Percentiles rank a stretch among this genome's conserved stretches.
Conservation (phyloP, 2,888 invertebrate species). For the Alentia gelatinosa region DNA sequence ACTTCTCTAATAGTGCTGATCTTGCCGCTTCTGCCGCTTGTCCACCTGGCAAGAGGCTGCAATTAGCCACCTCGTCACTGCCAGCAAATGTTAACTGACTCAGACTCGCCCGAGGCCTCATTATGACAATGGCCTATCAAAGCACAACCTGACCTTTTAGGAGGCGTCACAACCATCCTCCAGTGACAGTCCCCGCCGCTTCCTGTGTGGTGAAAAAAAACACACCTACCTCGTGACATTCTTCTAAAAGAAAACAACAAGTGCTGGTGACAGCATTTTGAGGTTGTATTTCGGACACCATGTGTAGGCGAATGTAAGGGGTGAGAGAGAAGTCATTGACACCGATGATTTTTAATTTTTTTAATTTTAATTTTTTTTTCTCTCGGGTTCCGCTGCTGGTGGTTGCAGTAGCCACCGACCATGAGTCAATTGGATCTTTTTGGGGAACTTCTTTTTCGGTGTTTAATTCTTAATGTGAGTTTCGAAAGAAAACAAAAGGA, state of each 20-base stretch:
- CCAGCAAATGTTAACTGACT: not conserved
- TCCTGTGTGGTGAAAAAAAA: not conserved
- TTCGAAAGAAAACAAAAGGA: not conserved
- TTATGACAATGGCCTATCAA: not conserved
- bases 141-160: not conserved
- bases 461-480: not conserved
- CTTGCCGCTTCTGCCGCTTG: not conserved
- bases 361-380: not conserved
- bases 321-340: not conserved
- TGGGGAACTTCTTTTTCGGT: not conserved
- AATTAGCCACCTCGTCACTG: not conserved
- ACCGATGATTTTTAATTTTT: too few relatives aligned
- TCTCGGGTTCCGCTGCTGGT: not conserved
- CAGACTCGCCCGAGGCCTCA: not conserved
- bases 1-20: not conserved
- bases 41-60: not conserved
- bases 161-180: not conserved
- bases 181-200: not conserved
- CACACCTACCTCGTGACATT: conserved; percentile 7
- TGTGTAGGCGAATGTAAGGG: not conserved
- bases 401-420: not conserved
- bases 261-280: conserved; percentile 26
- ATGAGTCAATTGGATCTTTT: not conserved
- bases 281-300: not conserved
- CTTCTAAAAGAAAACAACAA: conserved; percentile 18